phyloP scores from a whole-genome alignment of 2,113 vertebrate species.

The Apistogramma diplotaenia region DNA sequence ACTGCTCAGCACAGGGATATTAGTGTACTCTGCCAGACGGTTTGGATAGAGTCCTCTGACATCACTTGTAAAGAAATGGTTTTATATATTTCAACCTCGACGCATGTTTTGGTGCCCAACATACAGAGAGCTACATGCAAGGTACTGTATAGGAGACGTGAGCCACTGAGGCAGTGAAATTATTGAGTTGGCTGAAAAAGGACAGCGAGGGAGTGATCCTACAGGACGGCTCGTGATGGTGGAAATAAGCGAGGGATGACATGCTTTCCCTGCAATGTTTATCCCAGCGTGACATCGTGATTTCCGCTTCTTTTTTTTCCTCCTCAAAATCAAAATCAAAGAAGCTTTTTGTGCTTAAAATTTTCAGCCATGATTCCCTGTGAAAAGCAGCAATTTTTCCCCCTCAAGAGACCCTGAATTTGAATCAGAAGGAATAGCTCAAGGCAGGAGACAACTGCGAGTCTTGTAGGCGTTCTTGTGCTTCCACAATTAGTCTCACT shows the following conservation, averaged over 20 bases:
- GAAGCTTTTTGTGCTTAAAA: neutral
- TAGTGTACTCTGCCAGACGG: slow-evolving; percentile 65
- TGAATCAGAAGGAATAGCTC: slow-evolving; percentile 33
- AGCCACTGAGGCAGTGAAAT: slow-evolving; percentile 21
- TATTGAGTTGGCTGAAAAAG: slow-evolving; percentile 11
- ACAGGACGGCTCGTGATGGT: neutral
- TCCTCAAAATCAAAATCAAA: neutral
- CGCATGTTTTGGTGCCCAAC: slow-evolving; percentile 10
- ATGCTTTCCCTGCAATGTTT: neutral
- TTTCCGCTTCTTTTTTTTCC: neutral
- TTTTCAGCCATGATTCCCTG: slow-evolving; percentile 5
- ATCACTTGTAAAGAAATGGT: slow-evolving; percentile 69
- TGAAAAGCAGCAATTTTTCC: slow-evolving; percentile 6
- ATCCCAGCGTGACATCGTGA: neutral
- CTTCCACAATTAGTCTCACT: slow-evolving; percentile 39
- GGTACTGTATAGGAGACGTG: neutral
- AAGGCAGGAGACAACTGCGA: slow-evolving; percentile 20
- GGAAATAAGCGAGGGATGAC: neutral
- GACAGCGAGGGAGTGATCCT: slow-evolving; percentile 10
- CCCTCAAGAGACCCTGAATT: slow-evolving; percentile 11
- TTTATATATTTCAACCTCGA: slow-evolving; percentile 56
- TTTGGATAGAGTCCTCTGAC: slow-evolving; percentile 66
- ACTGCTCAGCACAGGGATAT: slow-evolving; percentile 67
- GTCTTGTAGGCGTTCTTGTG: slow-evolving; percentile 25
- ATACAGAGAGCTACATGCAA: slow-evolving; percentile 23